Conservation (phyloP, 2,888 invertebrate species). For the Osmoderma eremita region DNA sequence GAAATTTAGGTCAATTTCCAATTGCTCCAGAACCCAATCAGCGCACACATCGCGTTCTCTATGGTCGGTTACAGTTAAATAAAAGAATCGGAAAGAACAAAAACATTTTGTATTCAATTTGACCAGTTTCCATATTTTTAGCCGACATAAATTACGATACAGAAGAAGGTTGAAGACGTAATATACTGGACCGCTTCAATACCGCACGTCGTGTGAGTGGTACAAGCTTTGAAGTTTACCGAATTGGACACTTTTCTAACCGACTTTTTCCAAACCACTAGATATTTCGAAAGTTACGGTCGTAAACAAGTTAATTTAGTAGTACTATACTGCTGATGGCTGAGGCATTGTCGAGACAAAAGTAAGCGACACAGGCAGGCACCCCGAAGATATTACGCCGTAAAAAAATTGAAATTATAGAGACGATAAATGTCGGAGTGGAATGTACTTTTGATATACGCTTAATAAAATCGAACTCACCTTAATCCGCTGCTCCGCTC, state of each 20-base stretch:
- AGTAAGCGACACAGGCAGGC: not conserved
- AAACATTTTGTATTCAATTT: constrained; percentile 31
- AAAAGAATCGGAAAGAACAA: constrained; percentile 22
- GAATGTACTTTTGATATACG: constrained; percentile 36
- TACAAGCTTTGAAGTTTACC: constrained; percentile 2
- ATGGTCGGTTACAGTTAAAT: too few relatives aligned
- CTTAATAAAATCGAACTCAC: constrained; percentile 22
- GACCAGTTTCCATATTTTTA: constrained; percentile 23
- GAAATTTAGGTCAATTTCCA: too few relatives aligned
- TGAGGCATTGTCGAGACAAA: constrained; percentile 4
- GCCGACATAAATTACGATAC: constrained; percentile 16
- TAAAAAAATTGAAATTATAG: constrained; percentile 40
- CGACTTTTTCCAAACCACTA: not conserved
- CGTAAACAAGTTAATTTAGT: constrained; percentile 41
- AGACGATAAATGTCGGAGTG: constrained; percentile 31
- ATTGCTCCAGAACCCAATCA: too few relatives aligned
- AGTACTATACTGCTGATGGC: constrained; percentile 1
- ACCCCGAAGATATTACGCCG: constrained; percentile 10
- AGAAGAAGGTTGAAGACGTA: constrained; percentile 4
- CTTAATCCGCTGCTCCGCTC: constrained; percentile 11
- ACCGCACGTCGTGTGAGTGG: not conserved
- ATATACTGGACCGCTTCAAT: not conserved
- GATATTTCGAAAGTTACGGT: constrained; percentile 24
- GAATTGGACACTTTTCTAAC: constrained; percentile 19
- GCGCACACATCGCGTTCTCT: too few relatives aligned